Evolutionary conservation across 2,113 vertebrate genomes (phyloP).

Genomic region (Chroicocephalus ridibundus): DNA sequence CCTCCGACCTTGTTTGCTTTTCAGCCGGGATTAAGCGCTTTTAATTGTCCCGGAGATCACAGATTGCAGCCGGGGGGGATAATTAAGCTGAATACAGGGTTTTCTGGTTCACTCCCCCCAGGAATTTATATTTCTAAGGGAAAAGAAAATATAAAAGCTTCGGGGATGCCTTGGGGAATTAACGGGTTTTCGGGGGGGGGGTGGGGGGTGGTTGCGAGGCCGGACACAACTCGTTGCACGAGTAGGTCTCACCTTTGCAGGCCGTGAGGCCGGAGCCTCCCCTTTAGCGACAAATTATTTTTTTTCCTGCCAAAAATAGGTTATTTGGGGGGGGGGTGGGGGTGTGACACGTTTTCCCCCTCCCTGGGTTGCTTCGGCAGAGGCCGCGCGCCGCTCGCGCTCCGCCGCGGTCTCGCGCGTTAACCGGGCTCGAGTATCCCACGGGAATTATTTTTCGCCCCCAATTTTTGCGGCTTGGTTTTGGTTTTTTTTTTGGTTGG

Average conservation of each 20-base stretch:
- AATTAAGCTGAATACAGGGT: conserved; percentile 60
- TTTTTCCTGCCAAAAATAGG: background rate
- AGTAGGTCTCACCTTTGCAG: background rate
- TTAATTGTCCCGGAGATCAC: conserved; percentile 64
- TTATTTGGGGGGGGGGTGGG: background rate
- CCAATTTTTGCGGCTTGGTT: background rate
- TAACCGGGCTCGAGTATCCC: background rate
- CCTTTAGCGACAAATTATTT: background rate
- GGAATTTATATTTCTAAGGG: conserved; percentile 35
- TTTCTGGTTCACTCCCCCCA: conserved; percentile 53
- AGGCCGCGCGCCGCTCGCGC: accelerated
- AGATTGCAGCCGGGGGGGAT: conserved; percentile 29
- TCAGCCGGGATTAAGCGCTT: conserved; percentile 63
- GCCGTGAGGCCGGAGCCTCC: too few relatives aligned
- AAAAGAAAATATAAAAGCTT: background rate
- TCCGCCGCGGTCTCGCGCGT: accelerated
- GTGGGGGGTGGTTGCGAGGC: accelerated
- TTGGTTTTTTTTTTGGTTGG: too few relatives aligned
- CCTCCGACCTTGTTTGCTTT: conserved; percentile 68
- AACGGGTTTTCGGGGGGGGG: too few relatives aligned
- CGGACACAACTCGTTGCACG: background rate
- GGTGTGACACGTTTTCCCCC: accelerated
- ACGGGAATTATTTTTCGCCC: background rate
- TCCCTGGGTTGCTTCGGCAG: background rate
- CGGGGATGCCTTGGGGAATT: background rate